Conservation (phyloP, 2,888 invertebrate genomes). For the Aphodius sticticus region DNA sequence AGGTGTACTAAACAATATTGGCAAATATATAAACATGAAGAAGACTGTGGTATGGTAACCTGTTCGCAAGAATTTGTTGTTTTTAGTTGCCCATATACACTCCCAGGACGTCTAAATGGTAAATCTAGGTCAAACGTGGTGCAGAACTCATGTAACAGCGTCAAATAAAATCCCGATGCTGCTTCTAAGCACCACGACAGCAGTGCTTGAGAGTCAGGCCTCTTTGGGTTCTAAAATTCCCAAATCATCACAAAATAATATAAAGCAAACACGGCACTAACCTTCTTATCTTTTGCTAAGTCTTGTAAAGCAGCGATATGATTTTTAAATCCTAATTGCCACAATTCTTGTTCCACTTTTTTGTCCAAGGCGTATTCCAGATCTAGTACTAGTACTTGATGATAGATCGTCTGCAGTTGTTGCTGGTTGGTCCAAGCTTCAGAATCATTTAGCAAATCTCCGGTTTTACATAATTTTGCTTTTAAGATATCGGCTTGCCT, state of each 20-base stretch:
- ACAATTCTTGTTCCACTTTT: constrained; percentile 89
- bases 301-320: constrained; percentile 82
- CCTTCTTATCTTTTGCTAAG: constrained; percentile 82
- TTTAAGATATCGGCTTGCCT: constrained; percentile 81
- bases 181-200: constrained; percentile 83
- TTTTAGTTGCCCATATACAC: constrained; percentile 54
- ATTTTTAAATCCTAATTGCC: constrained; percentile 89
- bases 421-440: constrained; percentile 59
- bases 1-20: constrained; percentile 90
- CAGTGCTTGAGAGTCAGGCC: constrained; percentile 79
- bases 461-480: constrained; percentile 71
- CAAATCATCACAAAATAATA: constrained; percentile 29
- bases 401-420: constrained; percentile 68
- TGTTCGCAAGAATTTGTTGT: constrained; percentile 47
- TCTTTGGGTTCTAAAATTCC: constrained; percentile 70
- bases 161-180: constrained; percentile 85
- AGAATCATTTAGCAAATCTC: constrained; percentile 61
- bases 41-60: constrained; percentile 63
- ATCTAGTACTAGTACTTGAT: constrained; percentile 79
- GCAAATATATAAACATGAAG: constrained; percentile 84
- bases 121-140: constrained; percentile 82
- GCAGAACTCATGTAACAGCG: constrained; percentile 82
- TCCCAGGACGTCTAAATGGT: constrained; percentile 70
- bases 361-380: constrained; percentile 87
- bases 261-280: constrained; percentile 50